Conservation (phyloP, 2,113 vertebrate genomes). For the Asarcornis scutulata region DNA sequence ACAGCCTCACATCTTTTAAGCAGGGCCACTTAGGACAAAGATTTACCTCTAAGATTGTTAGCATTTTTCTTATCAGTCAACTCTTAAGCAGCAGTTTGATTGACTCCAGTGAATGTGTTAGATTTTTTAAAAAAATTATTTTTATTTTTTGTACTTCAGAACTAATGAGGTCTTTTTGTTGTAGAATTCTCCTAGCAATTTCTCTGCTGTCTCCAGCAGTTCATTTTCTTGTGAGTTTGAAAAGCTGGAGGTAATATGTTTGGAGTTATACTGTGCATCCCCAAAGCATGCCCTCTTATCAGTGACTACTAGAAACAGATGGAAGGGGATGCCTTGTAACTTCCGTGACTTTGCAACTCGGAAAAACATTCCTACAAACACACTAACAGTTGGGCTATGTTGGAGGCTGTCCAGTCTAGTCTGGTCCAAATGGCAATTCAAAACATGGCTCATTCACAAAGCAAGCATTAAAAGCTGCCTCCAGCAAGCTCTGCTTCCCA, state of each 20-base stretch:
- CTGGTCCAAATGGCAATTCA: background rate
- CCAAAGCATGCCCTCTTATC: background rate
- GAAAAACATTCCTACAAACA: background rate
- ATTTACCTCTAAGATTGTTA: background rate
- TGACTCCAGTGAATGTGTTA: background rate
- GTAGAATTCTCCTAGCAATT: conserved; percentile 39
- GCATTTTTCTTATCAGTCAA: conserved; percentile 43
- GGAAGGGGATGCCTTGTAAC: background rate
- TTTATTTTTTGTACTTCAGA: background rate
- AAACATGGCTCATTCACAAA: background rate
- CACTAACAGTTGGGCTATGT: background rate
- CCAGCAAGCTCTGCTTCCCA: background rate
- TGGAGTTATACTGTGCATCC: background rate
- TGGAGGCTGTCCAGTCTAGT: background rate
- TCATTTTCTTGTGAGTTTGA: background rate
- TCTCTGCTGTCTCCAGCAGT: background rate
- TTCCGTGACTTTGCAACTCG: background rate
- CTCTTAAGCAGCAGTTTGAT: conserved; percentile 19
- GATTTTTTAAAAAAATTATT: background rate
- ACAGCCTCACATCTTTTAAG: background rate
- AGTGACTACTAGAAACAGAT: background rate
- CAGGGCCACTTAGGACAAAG: conserved; percentile 6
- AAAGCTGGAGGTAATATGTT: background rate
- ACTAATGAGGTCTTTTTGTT: conserved; percentile 56
- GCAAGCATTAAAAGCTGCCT: background rate